Conservation (phyloP, 2,888 invertebrate species). For the Thalpophila matura region DNA sequence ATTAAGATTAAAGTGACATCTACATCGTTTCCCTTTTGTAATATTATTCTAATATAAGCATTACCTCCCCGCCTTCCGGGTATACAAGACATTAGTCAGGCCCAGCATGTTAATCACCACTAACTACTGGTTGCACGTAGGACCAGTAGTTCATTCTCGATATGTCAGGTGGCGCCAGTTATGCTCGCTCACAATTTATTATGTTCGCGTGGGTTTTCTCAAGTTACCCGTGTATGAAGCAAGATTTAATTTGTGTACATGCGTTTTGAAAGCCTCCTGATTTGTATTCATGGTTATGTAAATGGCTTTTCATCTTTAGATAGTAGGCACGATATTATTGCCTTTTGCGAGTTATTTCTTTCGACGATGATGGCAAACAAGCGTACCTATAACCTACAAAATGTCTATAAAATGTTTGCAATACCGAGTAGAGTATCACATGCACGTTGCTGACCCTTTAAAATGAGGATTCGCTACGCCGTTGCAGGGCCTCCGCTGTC, state of each 20-base stretch:
- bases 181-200: conserved; percentile 47
- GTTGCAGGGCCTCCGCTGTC: too few species aligned
- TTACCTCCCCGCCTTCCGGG: conserved; percentile 48
- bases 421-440: too few species aligned
- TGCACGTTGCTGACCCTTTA: too few species aligned
- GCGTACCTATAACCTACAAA: too few species aligned
- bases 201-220: conserved; percentile 48
- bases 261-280: conserved; percentile 36
- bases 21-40: conserved; percentile 19
- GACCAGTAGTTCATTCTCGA: conserved; percentile 51
- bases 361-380: too few species aligned
- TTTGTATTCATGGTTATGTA: conserved; percentile 46
- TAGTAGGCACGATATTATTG: too few species aligned
- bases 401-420: too few species aligned
- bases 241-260: conserved; percentile 47
- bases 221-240: conserved; percentile 30
- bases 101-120: conserved; percentile 51
- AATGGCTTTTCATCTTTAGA: conserved; percentile 14
- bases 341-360: too few species aligned
- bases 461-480: too few species aligned
- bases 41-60: conserved; percentile 40
- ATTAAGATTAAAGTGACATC: conserved; percentile 24
- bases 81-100: conserved; percentile 38
- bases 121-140: conserved; percentile 53
- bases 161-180: conserved; percentile 54